phyloP scores from a whole-genome alignment of 2,113 vertebrate species.

The Oryzias curvinotus region DNA sequence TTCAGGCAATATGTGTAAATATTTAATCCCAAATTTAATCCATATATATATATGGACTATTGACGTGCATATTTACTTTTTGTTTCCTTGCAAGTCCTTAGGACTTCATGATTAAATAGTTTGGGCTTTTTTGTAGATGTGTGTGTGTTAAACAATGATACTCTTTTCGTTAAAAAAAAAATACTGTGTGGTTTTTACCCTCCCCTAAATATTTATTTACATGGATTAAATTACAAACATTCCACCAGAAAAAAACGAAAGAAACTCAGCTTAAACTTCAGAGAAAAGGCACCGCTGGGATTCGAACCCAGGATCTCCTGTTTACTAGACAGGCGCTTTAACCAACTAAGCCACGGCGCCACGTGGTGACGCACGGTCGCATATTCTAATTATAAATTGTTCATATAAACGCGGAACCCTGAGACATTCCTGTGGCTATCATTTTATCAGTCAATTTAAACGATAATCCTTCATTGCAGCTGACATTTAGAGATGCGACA shows the following conservation, averaged over 20 bases:
- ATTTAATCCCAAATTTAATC: too few relatives aligned
- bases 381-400: neutral
- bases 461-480: conserved; percentile 62
- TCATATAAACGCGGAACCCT: too few relatives aligned
- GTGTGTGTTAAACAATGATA: neutral
- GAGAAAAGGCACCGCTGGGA: conserved; percentile 73
- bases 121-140: too few relatives aligned
- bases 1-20: too few relatives aligned
- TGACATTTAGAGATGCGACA: conserved; percentile 57
- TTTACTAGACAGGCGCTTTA: conserved; percentile 79
- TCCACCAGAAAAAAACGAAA: neutral
- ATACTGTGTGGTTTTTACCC: too few relatives aligned
- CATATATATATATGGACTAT: too few relatives aligned
- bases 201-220: too few relatives aligned
- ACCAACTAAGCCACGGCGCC: conserved; percentile 77
- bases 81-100: too few relatives aligned
- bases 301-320: conserved; percentile 79
- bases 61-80: too few relatives aligned
- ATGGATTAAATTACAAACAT: neutral
- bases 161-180: neutral
- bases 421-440: too few relatives aligned
- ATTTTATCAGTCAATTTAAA: neutral
- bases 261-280: accelerated
- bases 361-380: accelerated
- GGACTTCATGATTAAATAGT: too few relatives aligned